Evolutionary conservation across 2,797 vertebrate species (phyloP).

Genomic region (Zalophus californianus): DNA sequence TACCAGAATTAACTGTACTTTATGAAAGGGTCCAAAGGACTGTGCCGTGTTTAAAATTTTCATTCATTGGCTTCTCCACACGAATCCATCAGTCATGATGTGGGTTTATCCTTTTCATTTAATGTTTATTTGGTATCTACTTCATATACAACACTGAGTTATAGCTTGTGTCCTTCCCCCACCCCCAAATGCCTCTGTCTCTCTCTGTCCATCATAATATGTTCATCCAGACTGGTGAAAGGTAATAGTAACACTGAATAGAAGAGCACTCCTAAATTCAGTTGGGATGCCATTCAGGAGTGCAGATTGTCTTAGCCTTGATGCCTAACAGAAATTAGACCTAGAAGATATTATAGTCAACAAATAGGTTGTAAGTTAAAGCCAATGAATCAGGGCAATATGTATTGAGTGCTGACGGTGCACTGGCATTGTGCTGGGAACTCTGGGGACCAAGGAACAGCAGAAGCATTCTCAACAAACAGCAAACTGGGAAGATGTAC

Average conservation of each 20-base stretch:
- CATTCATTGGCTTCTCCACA: background rate
- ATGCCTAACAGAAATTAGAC: background rate
- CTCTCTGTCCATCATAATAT: background rate
- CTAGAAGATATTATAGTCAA: background rate
- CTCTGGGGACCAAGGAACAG: background rate
- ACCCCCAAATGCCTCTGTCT: background rate
- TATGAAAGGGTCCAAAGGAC: constrained; percentile 7
- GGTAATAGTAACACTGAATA: background rate
- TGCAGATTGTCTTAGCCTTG: background rate
- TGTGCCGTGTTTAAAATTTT: constrained; percentile 17
- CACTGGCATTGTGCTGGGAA: background rate
- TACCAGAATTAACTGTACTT: constrained; percentile 26
- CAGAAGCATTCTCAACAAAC: background rate
- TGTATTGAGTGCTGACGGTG: background rate
- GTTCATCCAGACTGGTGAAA: background rate
- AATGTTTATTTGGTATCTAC: constrained; percentile 35
- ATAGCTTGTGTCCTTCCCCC: background rate
- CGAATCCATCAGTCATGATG: background rate
- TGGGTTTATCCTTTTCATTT: constrained; percentile 42
- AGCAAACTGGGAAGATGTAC: background rate
- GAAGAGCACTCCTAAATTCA: background rate
- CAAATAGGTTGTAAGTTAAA: background rate
- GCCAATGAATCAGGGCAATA: background rate
- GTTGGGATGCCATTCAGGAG: background rate
- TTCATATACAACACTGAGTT: background rate